Evolutionary conservation across 2,888 invertebrate species (phyloP), one percentile per base, ranked within the genome.

Genomic region (Clitarchus hookeri): DNA sequence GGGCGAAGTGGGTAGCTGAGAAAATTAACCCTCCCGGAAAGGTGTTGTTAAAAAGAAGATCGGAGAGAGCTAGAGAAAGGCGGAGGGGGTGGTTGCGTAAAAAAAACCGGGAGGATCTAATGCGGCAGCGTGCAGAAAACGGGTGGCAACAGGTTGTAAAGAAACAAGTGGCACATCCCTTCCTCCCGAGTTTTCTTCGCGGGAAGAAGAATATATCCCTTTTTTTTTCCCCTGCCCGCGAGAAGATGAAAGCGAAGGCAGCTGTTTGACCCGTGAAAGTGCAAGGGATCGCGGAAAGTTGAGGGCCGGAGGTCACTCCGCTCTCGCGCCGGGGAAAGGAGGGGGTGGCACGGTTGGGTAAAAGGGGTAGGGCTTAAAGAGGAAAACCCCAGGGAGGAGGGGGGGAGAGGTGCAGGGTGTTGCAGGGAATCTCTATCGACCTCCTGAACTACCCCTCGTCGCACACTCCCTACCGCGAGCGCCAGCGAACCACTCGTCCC

Each of bases 221-320:
- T 36, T 36, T 36, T 36, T 36, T 36, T 53, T 11, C 16, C 79
- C 79, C 27, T 79, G 25, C 27, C 36, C 27, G 27, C 44, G 27
- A 82, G 82, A 82, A 82, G 82, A 82, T 82, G 82, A 82, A 82
- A 82, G 27, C 82, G 82, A n/a, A 82, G 82, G 82, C 44, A 82
- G 82, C 82, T 82, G 82, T 82, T 82, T 82, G 82, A 82, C 82
- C 82, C 82, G 36, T 44, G 82, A 82, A 82, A 82, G 82, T 82
- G 82, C 82, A 82, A 82, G 82, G 82, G 82, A 82, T 82, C 44
- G 82, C 82, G 19, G 19, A 13, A n/a, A 36, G 82, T 82, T 82
- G 27, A 82, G 44, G 82, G 82, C 36, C 44, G 82, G 36, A 82
- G 82, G 82, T 82, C 82, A 82, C 27, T 26, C 23, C 36, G 27